Base-by-base conservation (phyloP, 2,888 invertebrate genomes). In the Osedax frankpressi region DNA sequence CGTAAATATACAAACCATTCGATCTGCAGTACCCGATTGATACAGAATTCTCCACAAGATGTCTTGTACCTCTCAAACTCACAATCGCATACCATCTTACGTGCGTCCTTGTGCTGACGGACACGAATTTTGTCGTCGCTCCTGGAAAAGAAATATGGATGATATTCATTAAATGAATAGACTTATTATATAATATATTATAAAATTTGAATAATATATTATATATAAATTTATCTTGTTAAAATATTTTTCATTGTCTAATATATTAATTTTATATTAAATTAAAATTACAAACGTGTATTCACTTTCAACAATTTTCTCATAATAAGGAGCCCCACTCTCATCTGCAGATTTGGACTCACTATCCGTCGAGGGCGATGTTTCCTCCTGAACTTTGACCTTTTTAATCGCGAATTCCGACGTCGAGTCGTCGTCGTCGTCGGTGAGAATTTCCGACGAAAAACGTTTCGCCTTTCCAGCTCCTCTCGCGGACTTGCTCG, bases 11-110 rank as follows among this genome's bases (percentile, higher is more conserved):
- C 11, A 86, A 87, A 92, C 93, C 94, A 97, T 88, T 97, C 97
- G 82, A 97, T 95, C 91, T 95, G 92, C n/a, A 97, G 89, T 82
- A 96, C 88, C 81, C 95, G 89, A 87, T 97, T 97, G 44, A 97
- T 88, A 85, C 97, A 97, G 85, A 95, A 94, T 81, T 94, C 93
- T 0, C 93, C 94, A 84, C 97, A 97, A 11, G 93, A 94, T 76
- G 89, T 84, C 81, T 92, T 91, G 0, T 93, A 93, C 74, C 90
- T 87, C 63, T 89, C 88, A 77, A 92, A 87, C 82, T 96, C 96
- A 84, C 96, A 97, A 85, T 96, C 96, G 85, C 96, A 96, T 30
- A 90, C 89, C 95, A 96, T 95, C 79, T 92, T 89, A 78, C 91
- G 91, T 0, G 92, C 92, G 84, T 95, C 94, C 82, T 92, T 93